Base-by-base conservation (phyloP, 2,797 vertebrate species). In the Sciurus carolinensis region DNA sequence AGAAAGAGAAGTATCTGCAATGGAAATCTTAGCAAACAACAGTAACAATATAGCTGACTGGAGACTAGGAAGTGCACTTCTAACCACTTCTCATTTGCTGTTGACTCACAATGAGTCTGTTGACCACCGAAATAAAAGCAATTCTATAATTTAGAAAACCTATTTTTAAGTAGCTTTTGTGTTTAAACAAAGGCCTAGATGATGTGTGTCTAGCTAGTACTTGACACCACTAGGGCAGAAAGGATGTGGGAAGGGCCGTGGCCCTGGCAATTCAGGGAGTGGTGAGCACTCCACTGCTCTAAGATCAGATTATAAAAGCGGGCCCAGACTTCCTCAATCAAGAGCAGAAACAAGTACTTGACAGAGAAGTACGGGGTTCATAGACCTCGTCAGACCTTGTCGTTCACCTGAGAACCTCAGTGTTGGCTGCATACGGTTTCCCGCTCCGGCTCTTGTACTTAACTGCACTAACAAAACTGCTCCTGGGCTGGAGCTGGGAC, bases 131-230 rank as follows among this genome's bases (percentile, higher is more conserved):
- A 92, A 90, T 47, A 89, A 64, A 95, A 90, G 33, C 26, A 59
- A 80, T 77, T 85, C 54, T 73, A 81, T 93, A 95, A 94, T 62
- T 77, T 66, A 91, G 79, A 64, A 66, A 52, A 77, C 62, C 69
- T 79, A 28, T 66, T 93, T 91, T 96, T 87, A 97, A 30, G 5
- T 72, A 72, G 20, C 39, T 76, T 92, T 84, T 81, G 50, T 81
- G n/a, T 93, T 87, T 44, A 86, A 86, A 90, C 30, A 90, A 77
- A 81, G 69, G 54, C 67, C 66, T 85, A 71, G 26, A 93, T 57
- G 15, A 30, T 91, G 44, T 71, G 36, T 90, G 71, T 82, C 39
- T 80, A 59, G 57, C 57, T 80, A 69, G 24, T 39, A 76, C 4
- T 47, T 59, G 44, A 79, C 57, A 73, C 22, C 62, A 54, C 8